A percentile compares a stretch with the other conserved stretches of the same genome.
Evolutionary conservation across 1,140 invertebrate species (phyloP).

Genomic region (Zaprionus gabonicus): DNA sequence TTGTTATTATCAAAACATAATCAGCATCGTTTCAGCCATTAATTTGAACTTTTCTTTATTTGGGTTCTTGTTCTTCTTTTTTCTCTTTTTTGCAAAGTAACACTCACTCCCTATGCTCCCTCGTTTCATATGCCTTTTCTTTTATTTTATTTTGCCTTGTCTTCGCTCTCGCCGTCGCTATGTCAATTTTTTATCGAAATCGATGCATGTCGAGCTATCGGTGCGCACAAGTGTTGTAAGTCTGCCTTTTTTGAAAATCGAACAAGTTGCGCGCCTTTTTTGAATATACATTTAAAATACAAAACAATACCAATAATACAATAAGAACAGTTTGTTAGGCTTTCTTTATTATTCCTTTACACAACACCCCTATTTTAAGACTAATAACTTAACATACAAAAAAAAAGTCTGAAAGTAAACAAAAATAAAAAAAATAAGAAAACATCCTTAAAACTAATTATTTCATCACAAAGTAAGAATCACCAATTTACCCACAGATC

Average conservation of each 20-base stretch:
- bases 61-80: constrained; percentile 39
- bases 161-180: constrained; percentile 46
- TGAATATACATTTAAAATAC: not conserved
- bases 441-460: constrained; percentile 21
- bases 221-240: constrained; percentile 22
- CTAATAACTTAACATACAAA: constrained; percentile 30
- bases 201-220: constrained; percentile 9
- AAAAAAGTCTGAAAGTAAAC: constrained; percentile 22
- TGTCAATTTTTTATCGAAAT: constrained; percentile 35
- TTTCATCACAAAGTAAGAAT: constrained; percentile 53
- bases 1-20: constrained; percentile 43
- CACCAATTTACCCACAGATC: constrained; percentile 31
- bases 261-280: constrained; percentile 16
- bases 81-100: constrained; percentile 48
- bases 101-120: constrained; percentile 56
- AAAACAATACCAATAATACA: not conserved
- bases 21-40: constrained; percentile 37
- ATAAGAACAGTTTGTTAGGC: not conserved
- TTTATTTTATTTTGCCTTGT: constrained; percentile 50
- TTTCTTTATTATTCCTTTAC: constrained; percentile 14
- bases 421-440: constrained; percentile 17
- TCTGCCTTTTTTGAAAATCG: not conserved
- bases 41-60: constrained; percentile 54
- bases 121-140: constrained; percentile 54
- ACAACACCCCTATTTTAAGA: constrained; percentile 27